Evolutionary conservation across 2,888 invertebrate species (phyloP).

Genomic region (Panopea generosa): DNA sequence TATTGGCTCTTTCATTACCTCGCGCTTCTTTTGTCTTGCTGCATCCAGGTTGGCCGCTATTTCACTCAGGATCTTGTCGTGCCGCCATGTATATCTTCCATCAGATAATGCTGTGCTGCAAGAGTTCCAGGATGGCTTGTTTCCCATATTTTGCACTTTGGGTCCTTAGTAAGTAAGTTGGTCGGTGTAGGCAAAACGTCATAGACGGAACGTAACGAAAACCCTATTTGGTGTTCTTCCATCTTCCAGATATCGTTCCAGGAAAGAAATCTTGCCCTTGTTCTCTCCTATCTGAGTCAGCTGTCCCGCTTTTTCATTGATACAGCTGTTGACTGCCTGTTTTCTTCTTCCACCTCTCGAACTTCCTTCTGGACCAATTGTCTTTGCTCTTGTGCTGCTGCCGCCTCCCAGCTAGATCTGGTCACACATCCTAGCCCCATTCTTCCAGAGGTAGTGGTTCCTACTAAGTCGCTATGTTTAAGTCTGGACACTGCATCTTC

Average conservation of each 20-base stretch:
- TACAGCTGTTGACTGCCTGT: not conserved
- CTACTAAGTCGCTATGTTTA: conserved; percentile 4
- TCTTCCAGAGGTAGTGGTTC: not conserved
- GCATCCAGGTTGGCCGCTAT: too few species aligned
- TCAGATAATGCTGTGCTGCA: too few species aligned
- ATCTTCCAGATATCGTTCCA: too few species aligned
- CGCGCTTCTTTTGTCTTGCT: too few species aligned
- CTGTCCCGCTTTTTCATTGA: not conserved
- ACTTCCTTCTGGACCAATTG: not conserved
- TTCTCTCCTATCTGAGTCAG: not conserved
- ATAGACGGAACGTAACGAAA: too few species aligned
- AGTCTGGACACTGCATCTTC: not conserved
- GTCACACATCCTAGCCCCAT: not conserved
- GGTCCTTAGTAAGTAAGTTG: not conserved
- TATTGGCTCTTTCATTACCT: too few species aligned
- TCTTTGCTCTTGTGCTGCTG: not conserved
- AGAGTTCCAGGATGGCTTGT: too few species aligned
- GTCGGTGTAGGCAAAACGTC: not conserved
- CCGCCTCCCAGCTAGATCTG: not conserved
- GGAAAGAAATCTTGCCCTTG: too few species aligned
- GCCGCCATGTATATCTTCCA: too few species aligned
- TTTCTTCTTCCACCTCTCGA: not conserved
- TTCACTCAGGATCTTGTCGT: too few species aligned
- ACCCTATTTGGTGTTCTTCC: too few species aligned
- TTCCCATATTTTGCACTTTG: too few species aligned